Conservation (phyloP, 2,888 invertebrate genomes). For the Ormyrus labotus region DNA sequence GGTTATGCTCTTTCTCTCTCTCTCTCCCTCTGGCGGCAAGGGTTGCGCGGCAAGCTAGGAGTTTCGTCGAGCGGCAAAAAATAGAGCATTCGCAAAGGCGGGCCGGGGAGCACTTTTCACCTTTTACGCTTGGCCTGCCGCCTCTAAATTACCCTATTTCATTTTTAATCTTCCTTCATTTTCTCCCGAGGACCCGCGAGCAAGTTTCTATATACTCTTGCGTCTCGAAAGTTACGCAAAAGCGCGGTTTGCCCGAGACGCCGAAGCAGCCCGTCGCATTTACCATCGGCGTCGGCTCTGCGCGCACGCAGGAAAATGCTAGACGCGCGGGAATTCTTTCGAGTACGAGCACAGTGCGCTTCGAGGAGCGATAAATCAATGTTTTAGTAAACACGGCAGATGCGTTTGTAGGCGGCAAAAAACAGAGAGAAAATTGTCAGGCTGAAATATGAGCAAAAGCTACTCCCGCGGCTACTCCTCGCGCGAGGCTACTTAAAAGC, state of each 20-base stretch:
- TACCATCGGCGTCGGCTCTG: no score
- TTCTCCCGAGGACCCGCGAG: not conserved
- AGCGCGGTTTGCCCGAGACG: no score
- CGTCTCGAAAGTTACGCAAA: no score
- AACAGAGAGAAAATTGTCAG: conserved; percentile 34
- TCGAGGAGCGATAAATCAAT: conserved; percentile 30
- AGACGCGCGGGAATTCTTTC: not conserved
- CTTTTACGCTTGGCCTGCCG: conserved; percentile 14
- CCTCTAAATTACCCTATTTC: conserved; percentile 43
- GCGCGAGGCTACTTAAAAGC: not conserved
- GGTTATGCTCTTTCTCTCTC: not conserved
- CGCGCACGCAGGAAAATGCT: not conserved
- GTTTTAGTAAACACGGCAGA: conserved; percentile 30
- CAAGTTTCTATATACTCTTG: no score
- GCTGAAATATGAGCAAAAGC: conserved; percentile 41
- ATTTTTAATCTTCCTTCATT: conserved; percentile 45
- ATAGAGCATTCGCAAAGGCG: conserved; percentile 13
- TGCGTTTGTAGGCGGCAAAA: conserved; percentile 10
- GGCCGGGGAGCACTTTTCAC: conserved; percentile 15
- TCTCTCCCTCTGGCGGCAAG: not conserved
- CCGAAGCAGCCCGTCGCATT: no score
- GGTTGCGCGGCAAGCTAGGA: conserved; percentile 8
- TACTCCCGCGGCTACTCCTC: not conserved
- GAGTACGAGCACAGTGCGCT: not conserved
- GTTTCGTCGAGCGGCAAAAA: conserved; percentile 23